Evolutionary conservation across 2,888 invertebrate species (phyloP).

Genomic region (Ceraclea dissimilis): DNA sequence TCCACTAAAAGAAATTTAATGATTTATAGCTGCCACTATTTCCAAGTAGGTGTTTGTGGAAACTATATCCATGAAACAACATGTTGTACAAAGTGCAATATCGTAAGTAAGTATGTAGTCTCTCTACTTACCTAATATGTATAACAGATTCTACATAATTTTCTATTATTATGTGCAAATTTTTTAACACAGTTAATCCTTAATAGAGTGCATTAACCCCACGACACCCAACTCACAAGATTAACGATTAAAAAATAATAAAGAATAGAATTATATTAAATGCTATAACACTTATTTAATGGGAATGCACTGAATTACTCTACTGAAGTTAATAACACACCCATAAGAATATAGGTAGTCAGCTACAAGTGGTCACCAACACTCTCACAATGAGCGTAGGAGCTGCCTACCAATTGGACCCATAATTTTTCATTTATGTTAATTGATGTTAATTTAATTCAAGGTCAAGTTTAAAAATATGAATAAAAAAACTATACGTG

Average conservation of each 20-base stretch:
- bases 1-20: too few species aligned
- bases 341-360: not conserved
- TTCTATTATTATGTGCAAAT: too few species aligned
- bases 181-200: too few species aligned
- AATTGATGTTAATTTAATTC: slow-evolving; percentile 27
- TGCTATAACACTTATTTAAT: not conserved
- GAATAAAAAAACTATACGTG: slow-evolving; percentile 21
- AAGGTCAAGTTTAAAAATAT: slow-evolving; percentile 25
- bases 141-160: too few species aligned
- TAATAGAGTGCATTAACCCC: not conserved
- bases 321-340: slow-evolving; percentile 1
- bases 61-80: too few species aligned
- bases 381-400: slow-evolving; percentile 1
- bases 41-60: too few species aligned
- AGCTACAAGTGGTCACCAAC: slow-evolving; percentile 11
- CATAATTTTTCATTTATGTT: slow-evolving; percentile 26
- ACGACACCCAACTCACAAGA: not conserved
- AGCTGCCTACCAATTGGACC: slow-evolving; percentile 22
- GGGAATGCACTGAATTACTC: slow-evolving; percentile 7
- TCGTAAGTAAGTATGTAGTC: too few species aligned
- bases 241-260: not conserved
- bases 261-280: not conserved
- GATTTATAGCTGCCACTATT: too few species aligned
- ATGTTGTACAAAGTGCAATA: too few species aligned
- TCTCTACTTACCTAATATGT: too few species aligned